A percentile compares a stretch with the other conserved stretches of the same genome.
Conservation (phyloP, 37 sponge, comb jelly and placozoan species). For the Oopsacas minuta region DNA sequence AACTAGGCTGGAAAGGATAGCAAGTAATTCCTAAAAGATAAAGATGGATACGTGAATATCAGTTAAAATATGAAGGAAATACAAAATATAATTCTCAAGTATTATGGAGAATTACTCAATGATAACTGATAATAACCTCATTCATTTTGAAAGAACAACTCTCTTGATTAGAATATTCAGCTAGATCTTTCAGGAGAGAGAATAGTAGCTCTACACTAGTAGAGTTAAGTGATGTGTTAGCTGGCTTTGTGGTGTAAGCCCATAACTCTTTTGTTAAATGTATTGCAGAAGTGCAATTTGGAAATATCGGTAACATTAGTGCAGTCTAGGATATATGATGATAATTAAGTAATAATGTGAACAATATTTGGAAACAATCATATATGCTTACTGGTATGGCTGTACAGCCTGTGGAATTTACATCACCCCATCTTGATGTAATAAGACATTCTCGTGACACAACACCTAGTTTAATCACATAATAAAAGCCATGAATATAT, state of each 20-base stretch:
- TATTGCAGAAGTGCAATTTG: neutral
- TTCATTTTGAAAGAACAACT: neutral
- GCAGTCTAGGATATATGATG: no score
- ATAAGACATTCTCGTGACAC: no score
- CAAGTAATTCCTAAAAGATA: neutral
- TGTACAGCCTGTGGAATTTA: neutral
- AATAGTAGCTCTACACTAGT: neutral
- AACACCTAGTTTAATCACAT: no score
- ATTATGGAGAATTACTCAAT: no score
- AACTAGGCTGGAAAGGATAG: neutral
- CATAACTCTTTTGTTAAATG: neutral
- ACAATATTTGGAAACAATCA: no score
- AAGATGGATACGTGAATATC: no score
- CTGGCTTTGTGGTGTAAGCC: neutral
- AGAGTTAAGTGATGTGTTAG: neutral
- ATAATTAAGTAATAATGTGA: no score
- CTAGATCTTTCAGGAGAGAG: neutral
- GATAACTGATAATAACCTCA: neutral
- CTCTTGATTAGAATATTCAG: neutral
- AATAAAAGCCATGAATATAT: no score
- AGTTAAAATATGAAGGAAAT: no score
- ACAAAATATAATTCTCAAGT: no score
- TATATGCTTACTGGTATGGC: neutral
- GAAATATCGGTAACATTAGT: no score
- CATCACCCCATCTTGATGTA: neutral